Evolutionary conservation across 2,888 invertebrate species (phyloP).

Genomic region (Erebia palarica): DNA sequence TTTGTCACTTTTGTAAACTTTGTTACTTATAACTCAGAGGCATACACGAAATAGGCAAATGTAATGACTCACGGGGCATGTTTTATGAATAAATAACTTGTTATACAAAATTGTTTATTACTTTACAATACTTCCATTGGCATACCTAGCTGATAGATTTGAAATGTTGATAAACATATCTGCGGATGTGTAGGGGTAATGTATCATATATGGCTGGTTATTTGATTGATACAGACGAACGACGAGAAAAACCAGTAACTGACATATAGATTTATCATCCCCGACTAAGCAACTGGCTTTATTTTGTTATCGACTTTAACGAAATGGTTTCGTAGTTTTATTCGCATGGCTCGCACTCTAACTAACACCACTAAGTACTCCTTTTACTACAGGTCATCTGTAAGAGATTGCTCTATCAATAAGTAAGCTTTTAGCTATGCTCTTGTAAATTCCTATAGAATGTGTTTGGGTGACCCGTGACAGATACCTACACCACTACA

Average conservation of each 20-base stretch:
- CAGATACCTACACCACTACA: no score
- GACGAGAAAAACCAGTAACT: conserved; percentile 2
- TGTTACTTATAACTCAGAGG: no score
- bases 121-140: neutral
- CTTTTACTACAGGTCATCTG: no score
- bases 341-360: neutral
- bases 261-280: conserved; percentile 14
- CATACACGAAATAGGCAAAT: no score
- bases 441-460: no score
- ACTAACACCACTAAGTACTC: no score
- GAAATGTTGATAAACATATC: neutral
- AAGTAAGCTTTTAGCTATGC: no score
- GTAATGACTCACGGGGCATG: no score
- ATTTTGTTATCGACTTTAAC: no score
- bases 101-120: neutral
- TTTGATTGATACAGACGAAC: conserved; percentile 11
- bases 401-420: no score
- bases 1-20: no score
- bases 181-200: conserved; percentile 1
- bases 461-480: no score
- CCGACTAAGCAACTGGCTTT: neutral
- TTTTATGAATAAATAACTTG: neutral
- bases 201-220: conserved; percentile 15
- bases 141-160: neutral
- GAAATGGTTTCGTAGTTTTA: neutral